Conservation (phyloP, 37 sponge, comb jelly and placozoan genomes). For the Theonella swinhoei region DNA sequence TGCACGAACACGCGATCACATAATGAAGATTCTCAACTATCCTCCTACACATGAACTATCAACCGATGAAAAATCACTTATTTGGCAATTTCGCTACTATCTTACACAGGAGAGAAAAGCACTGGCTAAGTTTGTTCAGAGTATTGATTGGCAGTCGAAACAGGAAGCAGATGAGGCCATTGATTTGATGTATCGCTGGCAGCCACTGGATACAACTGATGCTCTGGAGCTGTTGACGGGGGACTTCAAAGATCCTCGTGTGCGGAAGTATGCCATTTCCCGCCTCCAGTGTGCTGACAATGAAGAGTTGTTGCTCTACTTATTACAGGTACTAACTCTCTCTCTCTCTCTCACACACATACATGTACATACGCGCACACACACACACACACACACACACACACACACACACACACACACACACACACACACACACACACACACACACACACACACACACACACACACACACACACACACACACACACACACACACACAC, state of each 20-base stretch:
- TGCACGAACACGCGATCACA: constrained; percentile 46
- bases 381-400: not conserved
- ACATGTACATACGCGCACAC: not conserved
- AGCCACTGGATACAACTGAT: constrained; percentile 90
- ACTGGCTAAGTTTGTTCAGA: constrained; percentile 95
- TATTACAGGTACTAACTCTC: constrained; percentile 54
- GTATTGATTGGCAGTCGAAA: constrained; percentile 88
- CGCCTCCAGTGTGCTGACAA: constrained; percentile 87
- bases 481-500: too few species aligned
- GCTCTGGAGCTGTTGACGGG: constrained; percentile 91
- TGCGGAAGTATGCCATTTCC: constrained; percentile 91
- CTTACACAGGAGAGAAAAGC: constrained; percentile 81
- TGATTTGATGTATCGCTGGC: constrained; percentile 89
- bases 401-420: constrained; percentile 36
- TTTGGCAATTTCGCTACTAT: constrained; percentile 95
- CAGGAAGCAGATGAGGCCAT: constrained; percentile 82
- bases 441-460: constrained; percentile 22
- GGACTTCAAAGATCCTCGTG: constrained; percentile 67
- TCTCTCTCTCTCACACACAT: too few species aligned
- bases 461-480: too few species aligned
- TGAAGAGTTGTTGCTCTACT: constrained; percentile 87
- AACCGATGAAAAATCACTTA: constrained; percentile 82
- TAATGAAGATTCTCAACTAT: constrained; percentile 72
- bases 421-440: constrained; percentile 46
- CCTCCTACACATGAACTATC: constrained; percentile 85